A percentile compares a stretch with the other conserved stretches of the same genome.
phyloP scores from a whole-genome alignment of 2,113 vertebrate genomes.

The Rhineura floridana region DNA sequence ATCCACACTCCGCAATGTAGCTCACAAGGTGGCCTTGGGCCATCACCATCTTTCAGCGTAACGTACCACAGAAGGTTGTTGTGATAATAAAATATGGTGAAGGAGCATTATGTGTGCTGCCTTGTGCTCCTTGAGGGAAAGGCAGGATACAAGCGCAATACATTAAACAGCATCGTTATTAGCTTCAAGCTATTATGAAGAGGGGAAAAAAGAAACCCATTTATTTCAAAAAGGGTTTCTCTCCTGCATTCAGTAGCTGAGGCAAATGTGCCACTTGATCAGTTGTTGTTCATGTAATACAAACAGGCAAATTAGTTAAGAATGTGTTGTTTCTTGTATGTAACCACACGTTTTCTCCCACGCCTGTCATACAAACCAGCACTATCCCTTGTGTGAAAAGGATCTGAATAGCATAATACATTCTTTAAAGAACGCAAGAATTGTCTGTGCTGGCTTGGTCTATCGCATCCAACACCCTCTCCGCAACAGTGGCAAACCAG shows the following conservation, averaged over 20 bases:
- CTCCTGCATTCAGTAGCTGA: background rate
- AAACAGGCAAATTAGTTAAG: background rate
- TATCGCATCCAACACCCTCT: background rate
- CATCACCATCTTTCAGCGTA: background rate
- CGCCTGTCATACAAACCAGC: background rate
- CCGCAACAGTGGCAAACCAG: background rate
- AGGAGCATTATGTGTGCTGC: background rate
- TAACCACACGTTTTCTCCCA: background rate
- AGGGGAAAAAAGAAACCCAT: background rate
- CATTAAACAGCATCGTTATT: background rate
- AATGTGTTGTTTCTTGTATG: background rate
- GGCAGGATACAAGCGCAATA: background rate
- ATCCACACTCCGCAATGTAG: background rate
- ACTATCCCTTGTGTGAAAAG: background rate
- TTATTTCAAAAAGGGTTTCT: background rate
- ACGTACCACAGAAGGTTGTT: background rate
- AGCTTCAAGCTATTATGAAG: too few relatives aligned
- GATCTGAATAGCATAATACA: background rate
- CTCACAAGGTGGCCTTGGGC: background rate
- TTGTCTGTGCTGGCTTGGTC: background rate
- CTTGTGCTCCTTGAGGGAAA: background rate
- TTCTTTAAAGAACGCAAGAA: background rate
- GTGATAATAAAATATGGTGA: background rate
- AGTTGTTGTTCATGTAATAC: background rate
- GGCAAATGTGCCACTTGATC: background rate